A percentile compares a stretch with the other conserved stretches of the same genome.
Evolutionary conservation across 2,113 vertebrate species (phyloP).

Genomic region (Pteronura brasiliensis): DNA sequence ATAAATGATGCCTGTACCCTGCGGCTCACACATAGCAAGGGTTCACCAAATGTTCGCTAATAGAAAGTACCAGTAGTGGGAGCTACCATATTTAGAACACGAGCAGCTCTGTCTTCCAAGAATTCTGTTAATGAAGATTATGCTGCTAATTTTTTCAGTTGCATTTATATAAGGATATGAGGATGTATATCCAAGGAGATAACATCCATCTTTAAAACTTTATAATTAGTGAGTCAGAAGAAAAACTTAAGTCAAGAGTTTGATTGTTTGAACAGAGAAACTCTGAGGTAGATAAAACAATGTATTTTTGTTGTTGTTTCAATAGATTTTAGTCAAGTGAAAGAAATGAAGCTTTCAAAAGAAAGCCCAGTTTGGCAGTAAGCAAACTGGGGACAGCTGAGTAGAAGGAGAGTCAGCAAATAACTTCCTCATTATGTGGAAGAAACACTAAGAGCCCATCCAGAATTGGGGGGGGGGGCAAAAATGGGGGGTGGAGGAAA

Average conservation of each 20-base stretch:
- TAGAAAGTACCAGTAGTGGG: background rate
- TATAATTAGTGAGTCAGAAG: background rate
- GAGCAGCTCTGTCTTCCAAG: background rate
- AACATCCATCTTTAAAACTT: background rate
- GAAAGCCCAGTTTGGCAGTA: background rate
- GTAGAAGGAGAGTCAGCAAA: background rate
- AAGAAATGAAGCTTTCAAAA: background rate
- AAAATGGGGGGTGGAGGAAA: background rate
- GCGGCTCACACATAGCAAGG: background rate
- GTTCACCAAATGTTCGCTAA: background rate
- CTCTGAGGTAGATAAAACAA: background rate
- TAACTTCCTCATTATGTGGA: background rate
- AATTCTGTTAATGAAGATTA: background rate
- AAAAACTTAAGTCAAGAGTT: background rate
- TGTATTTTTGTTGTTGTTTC: background rate
- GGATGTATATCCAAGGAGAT: background rate
- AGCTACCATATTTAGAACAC: background rate
- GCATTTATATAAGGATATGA: background rate
- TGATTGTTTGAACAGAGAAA: background rate
- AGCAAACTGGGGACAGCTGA: background rate
- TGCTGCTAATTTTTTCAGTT: background rate
- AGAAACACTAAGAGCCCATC: background rate
- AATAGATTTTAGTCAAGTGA: background rate
- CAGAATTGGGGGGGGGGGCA: background rate
- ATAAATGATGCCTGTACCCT: background rate